Base-by-base conservation (phyloP, 92 coral and sea anemone genomes). In the Umimayanthus kanabou region DNA sequence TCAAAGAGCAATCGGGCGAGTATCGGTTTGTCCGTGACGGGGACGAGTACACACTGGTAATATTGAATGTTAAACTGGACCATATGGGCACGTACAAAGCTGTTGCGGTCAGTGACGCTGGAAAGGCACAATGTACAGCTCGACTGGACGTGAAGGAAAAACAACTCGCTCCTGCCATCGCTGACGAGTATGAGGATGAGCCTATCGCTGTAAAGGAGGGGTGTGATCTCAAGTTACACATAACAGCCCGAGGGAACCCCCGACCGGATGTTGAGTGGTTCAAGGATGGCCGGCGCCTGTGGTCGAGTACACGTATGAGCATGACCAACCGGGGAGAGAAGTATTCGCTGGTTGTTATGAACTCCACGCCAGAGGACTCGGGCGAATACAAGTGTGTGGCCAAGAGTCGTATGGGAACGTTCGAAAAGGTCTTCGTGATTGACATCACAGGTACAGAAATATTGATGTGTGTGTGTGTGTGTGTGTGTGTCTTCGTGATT, bases 371-470 rank as follows among this genome's bases (percentile, higher is more conserved):
- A 49, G 96, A 94, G 40, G 99, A 97, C 88, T 90, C 98, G 77
- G 99, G 99, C 20, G 93, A 92, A 23, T 95, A 89, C 88, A 97
- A 94, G 86, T 97, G 99, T 71, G 94, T 94, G 47, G 99, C 98
- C 18, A 95, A 89, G 89, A 95, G 93, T 85, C 82, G 94, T 25
- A 95, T 95, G 80, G 98, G 98, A 84, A 88, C 92, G 37, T 86
- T 91, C 53, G 89, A 93, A 8, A 97, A 92, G 66, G 91, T 92
- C 64, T 95, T 97, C 89, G 92, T 91, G 79, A 96, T 97, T 33
- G 93, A 92, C 72, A 88, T 97, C 83, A 91, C 93, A 91, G 93
- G 99, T 97, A 89, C 64, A 53, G 3, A 53, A 53, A 18, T 53
- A 11, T 7, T 0, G 18, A 53, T 53, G 0, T 53, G 58, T 90